A percentile compares a stretch with the other conserved stretches of the same genome.
Conservation (phyloP, 2,888 invertebrate species). For the Drosophila algonquin region DNA sequence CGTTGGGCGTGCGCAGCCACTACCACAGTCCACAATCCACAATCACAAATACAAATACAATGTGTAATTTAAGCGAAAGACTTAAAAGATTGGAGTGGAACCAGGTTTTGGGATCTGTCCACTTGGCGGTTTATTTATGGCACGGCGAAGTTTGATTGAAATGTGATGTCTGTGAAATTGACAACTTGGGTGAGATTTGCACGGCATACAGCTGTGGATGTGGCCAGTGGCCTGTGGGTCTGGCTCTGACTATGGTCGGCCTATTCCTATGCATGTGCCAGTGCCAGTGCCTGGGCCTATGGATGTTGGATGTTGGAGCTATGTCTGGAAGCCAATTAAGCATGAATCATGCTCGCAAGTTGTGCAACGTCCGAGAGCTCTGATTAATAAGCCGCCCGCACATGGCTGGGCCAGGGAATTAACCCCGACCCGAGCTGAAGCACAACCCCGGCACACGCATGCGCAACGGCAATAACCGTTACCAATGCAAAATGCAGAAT, state of each 20-base stretch:
- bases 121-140: constrained; percentile 74
- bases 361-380: constrained; percentile 55
- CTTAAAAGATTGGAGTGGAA: constrained; percentile 43
- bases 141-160: constrained; percentile 76
- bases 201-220: constrained; percentile 45
- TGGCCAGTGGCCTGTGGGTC: not conserved
- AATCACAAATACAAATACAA: constrained; percentile 18
- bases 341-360: constrained; percentile 67
- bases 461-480: constrained; percentile 60
- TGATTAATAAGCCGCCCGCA: constrained; percentile 75
- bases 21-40: constrained; percentile 33
- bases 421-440: constrained; percentile 52
- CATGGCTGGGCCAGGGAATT: constrained; percentile 49
- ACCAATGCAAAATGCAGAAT: constrained; percentile 32
- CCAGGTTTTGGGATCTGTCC: constrained; percentile 55
- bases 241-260: too few relatives aligned
- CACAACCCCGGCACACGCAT: constrained; percentile 51
- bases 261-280: not conserved
- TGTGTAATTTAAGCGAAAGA: constrained; percentile 66
- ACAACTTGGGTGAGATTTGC: constrained; percentile 79
- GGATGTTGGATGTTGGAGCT: constrained; percentile 1
- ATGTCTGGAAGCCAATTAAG: constrained; percentile 61
- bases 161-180: constrained; percentile 76
- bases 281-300: not conserved
- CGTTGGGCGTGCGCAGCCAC: constrained; percentile 64